Base-by-base conservation (phyloP, 2,113 vertebrate genomes). In the Onychostruthus taczanowskii region DNA sequence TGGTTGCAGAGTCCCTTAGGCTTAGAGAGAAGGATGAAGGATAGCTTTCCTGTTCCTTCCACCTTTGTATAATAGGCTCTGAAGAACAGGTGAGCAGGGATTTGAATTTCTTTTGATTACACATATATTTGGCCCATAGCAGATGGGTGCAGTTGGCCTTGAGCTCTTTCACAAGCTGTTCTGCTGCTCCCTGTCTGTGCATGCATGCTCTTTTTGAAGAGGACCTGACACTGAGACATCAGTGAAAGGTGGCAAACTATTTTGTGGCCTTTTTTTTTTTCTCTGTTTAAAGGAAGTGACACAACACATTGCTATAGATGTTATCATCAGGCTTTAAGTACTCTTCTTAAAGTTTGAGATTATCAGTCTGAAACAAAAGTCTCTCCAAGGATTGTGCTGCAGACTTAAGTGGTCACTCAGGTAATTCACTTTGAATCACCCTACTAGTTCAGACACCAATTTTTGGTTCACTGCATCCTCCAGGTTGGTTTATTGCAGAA, bases 391-490 rank as follows among this genome's bases (percentile, higher is more conserved):
- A 87, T 0, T 67, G 18, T 47, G 6, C 14, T 27, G 28, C 47
- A 80, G 68, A 55, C 7, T 26, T 21, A 47, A 64, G 20, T 14
- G 7, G 28, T 46, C 21, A 13, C 20, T 85, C 43, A 56, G 33
- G 9, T 68, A 69, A 66, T 52, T 69, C 28, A 28, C 37, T 90
- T 67, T 74, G 37, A 66, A 77, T 66, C 27, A 74, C 18, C 8
- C 5, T 47, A 0, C 11, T 53, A 49, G 37, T 62, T 17, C 2
- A 15, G 44, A 22, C 20, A 20, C 2, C 19, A 58, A 0, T 20
- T 73, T 88, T 53, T 2, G 2, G 6, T 69, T 90, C 49, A 53
- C 28, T 76, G 22, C 3, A 0, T 46, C 61, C 59, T 27, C 7
- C 61, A 70, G 23, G 15, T 1, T 64, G 27, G 17, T 55, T 44